phyloP scores from a whole-genome alignment of 2,888 invertebrate genomes.

The Ariolimax columbianus region DNA sequence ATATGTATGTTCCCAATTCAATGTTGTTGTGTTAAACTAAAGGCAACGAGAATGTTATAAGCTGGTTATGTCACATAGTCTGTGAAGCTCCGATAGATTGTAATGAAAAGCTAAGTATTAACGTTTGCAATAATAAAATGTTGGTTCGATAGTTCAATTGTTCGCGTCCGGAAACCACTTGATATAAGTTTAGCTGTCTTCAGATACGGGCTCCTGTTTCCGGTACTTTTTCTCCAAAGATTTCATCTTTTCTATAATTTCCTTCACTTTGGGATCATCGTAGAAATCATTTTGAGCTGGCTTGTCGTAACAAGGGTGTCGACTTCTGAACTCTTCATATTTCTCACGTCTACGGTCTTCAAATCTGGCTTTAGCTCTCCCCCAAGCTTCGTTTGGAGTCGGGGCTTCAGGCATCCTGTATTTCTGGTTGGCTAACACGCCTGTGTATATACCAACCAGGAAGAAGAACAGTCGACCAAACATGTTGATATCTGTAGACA shows the following conservation, averaged over 20 bases:
- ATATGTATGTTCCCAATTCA: too few species aligned
- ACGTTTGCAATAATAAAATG: too few species aligned
- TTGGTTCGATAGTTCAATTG: too few species aligned
- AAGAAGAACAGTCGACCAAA: constrained; percentile 42
- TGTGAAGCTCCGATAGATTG: too few species aligned
- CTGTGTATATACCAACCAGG: constrained; percentile 32
- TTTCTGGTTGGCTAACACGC: constrained; percentile 36
- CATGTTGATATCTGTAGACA: background rate
- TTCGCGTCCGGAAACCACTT: too few species aligned
- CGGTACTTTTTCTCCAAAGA: constrained; percentile 25
- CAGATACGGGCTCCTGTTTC: background rate
- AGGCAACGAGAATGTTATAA: too few species aligned
- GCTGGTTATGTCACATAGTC: too few species aligned
- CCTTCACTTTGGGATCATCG: constrained; percentile 21
- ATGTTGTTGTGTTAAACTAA: too few species aligned
- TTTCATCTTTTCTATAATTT: constrained; percentile 38
- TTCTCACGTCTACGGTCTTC: background rate
- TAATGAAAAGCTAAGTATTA: too few species aligned
- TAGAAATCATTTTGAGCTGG: background rate
- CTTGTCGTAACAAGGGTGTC: background rate
- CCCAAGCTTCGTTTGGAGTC: constrained; percentile 21
- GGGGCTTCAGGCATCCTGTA: constrained; percentile 36
- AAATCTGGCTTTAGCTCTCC: background rate
- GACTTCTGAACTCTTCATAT: background rate
- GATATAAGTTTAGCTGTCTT: too few species aligned